These are phyloP conservation scores for Epizoanthus scotinus DNA, from an alignment of 92 coral and sea anemone genomes.

Conservation along the genomic window DNA sequence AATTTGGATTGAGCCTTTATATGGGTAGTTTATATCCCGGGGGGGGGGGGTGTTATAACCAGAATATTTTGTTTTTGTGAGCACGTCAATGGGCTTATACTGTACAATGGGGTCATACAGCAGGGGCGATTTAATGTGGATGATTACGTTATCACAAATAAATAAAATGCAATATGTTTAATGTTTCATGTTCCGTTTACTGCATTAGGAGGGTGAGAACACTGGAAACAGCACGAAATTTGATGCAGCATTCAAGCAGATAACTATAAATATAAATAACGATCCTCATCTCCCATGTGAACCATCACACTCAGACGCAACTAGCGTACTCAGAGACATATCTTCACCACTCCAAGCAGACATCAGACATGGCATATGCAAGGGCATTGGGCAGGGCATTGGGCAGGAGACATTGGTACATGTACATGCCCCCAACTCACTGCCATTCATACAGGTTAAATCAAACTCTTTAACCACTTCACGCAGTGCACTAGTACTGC, in stretches of 20 bases:
- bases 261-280: neutral
- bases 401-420: neutral
- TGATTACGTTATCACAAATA: no score
- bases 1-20: no score
- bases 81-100: no score
- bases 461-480: neutral
- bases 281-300: neutral
- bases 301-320: neutral
- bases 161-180: neutral
- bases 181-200: neutral
- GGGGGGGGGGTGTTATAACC: no score
- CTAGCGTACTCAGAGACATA: neutral
- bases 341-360: neutral
- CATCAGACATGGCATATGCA: neutral
- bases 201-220: constrained; percentile 14
- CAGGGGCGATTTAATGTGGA: no score
- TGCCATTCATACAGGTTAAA: neutral
- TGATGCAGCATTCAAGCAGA: neutral
- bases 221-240: neutral
- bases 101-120: no score
- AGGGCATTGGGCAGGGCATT: neutral
- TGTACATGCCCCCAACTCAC: neutral
- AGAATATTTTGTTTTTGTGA: no score
- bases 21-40: no score
- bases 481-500: neutral